Evolutionary conservation across 2,113 vertebrate genomes (phyloP), one percentile per base, ranked within the genome.

Genomic region (Euleptes europaea): DNA sequence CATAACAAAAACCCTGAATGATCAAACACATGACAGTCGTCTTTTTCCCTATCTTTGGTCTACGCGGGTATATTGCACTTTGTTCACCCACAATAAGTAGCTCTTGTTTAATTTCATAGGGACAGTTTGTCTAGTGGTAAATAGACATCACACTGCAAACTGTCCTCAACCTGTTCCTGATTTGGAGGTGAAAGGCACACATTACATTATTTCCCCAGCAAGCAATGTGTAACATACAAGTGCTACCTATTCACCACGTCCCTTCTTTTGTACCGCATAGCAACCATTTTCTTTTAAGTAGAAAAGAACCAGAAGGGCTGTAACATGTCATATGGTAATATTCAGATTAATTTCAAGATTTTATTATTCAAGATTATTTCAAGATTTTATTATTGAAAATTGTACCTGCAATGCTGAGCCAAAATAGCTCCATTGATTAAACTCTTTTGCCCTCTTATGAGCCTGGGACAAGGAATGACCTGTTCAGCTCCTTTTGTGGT

Each of bases 61-160:
- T 42, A 60, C 72, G 49, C 38, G 83, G 17, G 57, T 72, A n/a
- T 79, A 38, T 47, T 90, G 92, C 54, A 78, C 88, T 88, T 84
- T 81, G 72, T 57, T 75, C 9, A 81, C 6, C 49, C 66, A 33
- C 44, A 6, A 66, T 84, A 28, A 78, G 6, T 23, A 60, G 21
- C 23, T 11, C 28, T 5, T 12, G 1, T 33, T n/a, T 69, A 84
- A 83, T 82, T 54, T 35, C 84, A 31, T 54, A 13, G 28, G 80
- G 47, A 66, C 78, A 88, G 67, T 70, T 90, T 91, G 57, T 28
- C 60, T 87, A 74, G 21, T 5, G 21, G 77, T n/a, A n/a, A n/a
- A n/a, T n/a, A 79, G 88, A 85, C 51, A 54, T 82, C 75, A 44
- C 15, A n/a, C 1, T 11, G 17, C 35, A 31, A 38, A 54, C 4